These are phyloP conservation scores for Eilema griseolum DNA, from an alignment of 2,888 invertebrate species.

Conservation along the genomic window DNA sequence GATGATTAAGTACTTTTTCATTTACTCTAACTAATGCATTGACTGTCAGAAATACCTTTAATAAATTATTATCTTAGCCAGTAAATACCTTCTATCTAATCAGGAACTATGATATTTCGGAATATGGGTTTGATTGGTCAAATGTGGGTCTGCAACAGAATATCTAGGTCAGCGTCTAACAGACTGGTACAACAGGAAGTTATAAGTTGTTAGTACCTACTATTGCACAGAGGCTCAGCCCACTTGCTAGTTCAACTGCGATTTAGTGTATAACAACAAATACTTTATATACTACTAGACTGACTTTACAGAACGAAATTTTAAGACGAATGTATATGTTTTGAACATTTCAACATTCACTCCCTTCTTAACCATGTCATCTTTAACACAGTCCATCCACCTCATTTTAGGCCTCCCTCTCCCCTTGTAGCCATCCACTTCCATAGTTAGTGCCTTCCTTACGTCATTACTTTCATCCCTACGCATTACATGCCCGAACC, in stretches of 20 bases:
- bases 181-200: slow-evolving; percentile 19
- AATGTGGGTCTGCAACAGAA: slow-evolving; percentile 55
- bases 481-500: too few relatives aligned
- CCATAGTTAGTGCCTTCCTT: too few relatives aligned
- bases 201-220: background rate
- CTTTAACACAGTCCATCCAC: too few relatives aligned
- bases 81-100: background rate
- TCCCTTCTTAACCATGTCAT: too few relatives aligned
- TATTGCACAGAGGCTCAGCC: slow-evolving; percentile 24
- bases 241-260: background rate
- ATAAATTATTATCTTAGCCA: background rate
- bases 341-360: too few relatives aligned
- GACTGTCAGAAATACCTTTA: background rate
- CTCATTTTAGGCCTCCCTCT: too few relatives aligned
- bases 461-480: too few relatives aligned
- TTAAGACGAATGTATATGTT: too few relatives aligned
- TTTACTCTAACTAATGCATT: background rate
- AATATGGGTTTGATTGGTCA: background rate
- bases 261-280: background rate
- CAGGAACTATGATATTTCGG: slow-evolving; percentile 8
- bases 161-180: slow-evolving; percentile 60
- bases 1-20: background rate
- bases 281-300: too few relatives aligned
- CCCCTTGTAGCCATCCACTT: too few relatives aligned
- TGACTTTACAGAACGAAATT: too few relatives aligned